Evolutionary conservation across 2,888 invertebrate genomes (phyloP).

Genomic region (Eupithecia dodoneata): DNA sequence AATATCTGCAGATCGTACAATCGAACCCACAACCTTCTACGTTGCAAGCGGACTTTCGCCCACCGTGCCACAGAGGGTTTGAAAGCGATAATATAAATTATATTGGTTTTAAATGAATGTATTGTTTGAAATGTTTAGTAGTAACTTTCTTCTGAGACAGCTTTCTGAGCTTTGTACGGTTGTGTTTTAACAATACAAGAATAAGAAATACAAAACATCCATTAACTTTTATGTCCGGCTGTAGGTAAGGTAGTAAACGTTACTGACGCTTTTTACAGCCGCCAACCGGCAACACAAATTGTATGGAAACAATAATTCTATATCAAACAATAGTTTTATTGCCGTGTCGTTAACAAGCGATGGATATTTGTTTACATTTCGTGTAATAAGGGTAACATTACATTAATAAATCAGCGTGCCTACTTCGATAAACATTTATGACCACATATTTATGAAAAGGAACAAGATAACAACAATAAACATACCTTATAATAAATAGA

Average conservation of each 20-base stretch:
- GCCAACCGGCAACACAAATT: conserved; percentile 34
- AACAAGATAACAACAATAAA: neutral
- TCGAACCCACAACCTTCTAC: too few species aligned
- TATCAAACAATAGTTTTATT: conserved; percentile 54
- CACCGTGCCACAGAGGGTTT: too few species aligned
- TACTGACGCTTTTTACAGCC: conserved; percentile 48
- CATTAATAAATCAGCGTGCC: conserved; percentile 46
- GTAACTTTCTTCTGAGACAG: neutral
- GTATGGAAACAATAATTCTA: conserved; percentile 47
- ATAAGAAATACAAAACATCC: conserved; percentile 12
- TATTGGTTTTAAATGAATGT: neutral
- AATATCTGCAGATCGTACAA: too few species aligned
- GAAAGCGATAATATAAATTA: neutral
- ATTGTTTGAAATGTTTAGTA: neutral
- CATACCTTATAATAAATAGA: neutral
- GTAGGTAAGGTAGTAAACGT: conserved; percentile 17
- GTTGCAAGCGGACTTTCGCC: too few species aligned
- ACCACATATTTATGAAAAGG: neutral
- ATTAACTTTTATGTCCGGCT: conserved; percentile 14
- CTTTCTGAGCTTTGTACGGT: neutral
- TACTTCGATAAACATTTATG: conserved; percentile 18
- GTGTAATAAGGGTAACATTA: conserved; percentile 58
- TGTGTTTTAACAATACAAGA: conserved; percentile 7
- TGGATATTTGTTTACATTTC: conserved; percentile 57
- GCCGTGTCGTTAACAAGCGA: conserved; percentile 51